phyloP scores from a whole-genome alignment of 2,113 vertebrate species.

The Stigmatopora argus region DNA sequence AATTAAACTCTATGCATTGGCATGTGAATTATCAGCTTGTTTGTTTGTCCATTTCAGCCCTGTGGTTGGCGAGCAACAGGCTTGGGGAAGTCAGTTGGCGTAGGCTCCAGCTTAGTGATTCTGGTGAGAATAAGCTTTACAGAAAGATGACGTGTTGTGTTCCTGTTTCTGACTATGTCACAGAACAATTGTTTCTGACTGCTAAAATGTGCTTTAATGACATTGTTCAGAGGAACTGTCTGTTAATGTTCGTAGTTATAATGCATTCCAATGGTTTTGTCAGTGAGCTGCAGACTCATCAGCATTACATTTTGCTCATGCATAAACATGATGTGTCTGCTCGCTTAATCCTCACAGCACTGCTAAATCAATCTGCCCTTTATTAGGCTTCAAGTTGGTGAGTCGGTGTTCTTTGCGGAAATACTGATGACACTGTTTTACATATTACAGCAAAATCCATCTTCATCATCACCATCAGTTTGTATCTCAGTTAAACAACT shows the following conservation, averaged over 20 bases:
- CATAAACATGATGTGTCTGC: conserved; percentile 59
- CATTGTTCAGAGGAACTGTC: conserved; percentile 18
- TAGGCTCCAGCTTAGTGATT: not conserved
- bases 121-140: not conserved
- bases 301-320: conserved; percentile 55
- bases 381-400: conserved; percentile 42
- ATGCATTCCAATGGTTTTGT: conserved; percentile 25
- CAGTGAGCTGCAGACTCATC: conserved; percentile 40
- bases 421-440: conserved; percentile 43
- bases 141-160: not conserved
- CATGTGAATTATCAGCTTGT: not conserved
- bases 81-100: not conserved
- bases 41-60: not conserved
- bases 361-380: conserved; percentile 44
- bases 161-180: not conserved
- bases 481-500: conserved; percentile 13
- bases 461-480: conserved; percentile 2
- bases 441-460: conserved; percentile 43
- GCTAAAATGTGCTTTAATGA: not conserved
- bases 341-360: conserved; percentile 47
- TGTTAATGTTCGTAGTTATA: conserved; percentile 39
- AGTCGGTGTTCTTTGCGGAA: conserved; percentile 23
- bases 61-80: not conserved
- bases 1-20: not conserved
- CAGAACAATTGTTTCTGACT: not conserved